Conservation (phyloP, 2,888 invertebrate species). For the Keiferia lycopersicella region DNA sequence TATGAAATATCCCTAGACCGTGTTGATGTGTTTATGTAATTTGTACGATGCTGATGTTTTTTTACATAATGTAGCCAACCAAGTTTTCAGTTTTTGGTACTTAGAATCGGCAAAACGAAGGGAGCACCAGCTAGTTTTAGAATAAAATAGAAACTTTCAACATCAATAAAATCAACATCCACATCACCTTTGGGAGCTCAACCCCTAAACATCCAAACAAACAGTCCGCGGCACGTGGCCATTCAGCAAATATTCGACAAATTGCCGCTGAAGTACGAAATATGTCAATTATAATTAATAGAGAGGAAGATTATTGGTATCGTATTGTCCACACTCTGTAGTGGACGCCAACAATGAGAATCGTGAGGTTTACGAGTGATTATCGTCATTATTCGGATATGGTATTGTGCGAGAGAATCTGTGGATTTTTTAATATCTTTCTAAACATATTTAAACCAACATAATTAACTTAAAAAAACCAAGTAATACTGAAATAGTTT, state of each 20-base stretch:
- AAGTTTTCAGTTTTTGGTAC: too few relatives aligned
- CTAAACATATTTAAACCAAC: too few relatives aligned
- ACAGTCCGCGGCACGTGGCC: slow-evolving; percentile 68
- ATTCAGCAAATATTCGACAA: slow-evolving; percentile 61
- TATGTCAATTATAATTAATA: slow-evolving; percentile 81
- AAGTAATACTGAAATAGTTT: too few relatives aligned
- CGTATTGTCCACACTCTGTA: slow-evolving; percentile 54
- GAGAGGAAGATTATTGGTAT: slow-evolving; percentile 66
- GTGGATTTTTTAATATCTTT: neutral
- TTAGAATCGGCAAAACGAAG: too few relatives aligned
- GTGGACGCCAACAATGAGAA: slow-evolving; percentile 50
- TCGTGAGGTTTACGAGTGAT: slow-evolving; percentile 33
- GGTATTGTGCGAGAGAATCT: neutral
- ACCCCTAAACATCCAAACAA: slow-evolving; percentile 76
- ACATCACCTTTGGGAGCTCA: neutral
- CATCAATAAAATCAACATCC: too few relatives aligned
- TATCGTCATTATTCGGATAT: slow-evolving; percentile 20
- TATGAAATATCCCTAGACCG: too few relatives aligned
- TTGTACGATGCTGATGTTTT: too few relatives aligned
- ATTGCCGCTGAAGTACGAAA: slow-evolving; percentile 69
- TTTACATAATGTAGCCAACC: too few relatives aligned
- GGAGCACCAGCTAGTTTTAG: too few relatives aligned
- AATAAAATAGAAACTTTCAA: too few relatives aligned
- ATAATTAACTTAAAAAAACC: too few relatives aligned
- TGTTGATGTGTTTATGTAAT: too few relatives aligned